Evolutionary conservation across 2,888 invertebrate species (phyloP).

Genomic region (Parascotia fuliginaria): DNA sequence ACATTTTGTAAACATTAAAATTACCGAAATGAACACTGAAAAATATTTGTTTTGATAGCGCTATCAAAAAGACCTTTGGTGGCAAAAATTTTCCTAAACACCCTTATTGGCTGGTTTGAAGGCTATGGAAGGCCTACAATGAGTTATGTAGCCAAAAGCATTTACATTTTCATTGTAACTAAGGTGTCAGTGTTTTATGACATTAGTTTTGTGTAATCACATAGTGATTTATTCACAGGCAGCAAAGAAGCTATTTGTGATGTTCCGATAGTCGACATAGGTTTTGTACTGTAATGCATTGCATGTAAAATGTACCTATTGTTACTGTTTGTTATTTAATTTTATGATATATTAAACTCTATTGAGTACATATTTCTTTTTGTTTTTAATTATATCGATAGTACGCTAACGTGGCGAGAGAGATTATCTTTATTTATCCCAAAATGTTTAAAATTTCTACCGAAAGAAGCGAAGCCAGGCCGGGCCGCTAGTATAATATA

Average conservation of each 20-base stretch:
- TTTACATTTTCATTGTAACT: background rate
- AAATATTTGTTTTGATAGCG: no score
- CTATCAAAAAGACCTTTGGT: no score
- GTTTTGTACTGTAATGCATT: constrained; percentile 49
- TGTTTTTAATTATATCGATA: background rate
- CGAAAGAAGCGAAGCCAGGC: no score
- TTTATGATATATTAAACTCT: constrained; percentile 56
- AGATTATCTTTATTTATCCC: no score
- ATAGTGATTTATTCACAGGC: constrained; percentile 26
- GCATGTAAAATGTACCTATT: constrained; percentile 48
- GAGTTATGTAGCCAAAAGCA: background rate
- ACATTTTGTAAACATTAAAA: no score
- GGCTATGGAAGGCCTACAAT: no score
- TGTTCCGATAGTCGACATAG: constrained; percentile 37
- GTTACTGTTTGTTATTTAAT: constrained; percentile 48
- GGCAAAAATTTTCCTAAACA: no score
- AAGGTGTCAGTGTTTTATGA: constrained; percentile 35
- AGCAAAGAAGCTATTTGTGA: constrained; percentile 39
- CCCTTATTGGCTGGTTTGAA: no score
- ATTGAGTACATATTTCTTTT: constrained; percentile 44
- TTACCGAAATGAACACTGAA: no score
- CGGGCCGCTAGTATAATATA: no score
- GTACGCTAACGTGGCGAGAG: no score
- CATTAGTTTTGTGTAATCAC: constrained; percentile 43
- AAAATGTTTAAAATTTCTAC: no score